A percentile compares a stretch with the other conserved stretches of the same genome.
Conservation (phyloP, 2,888 invertebrate species). For the Dasysyrphus tricinctus region DNA sequence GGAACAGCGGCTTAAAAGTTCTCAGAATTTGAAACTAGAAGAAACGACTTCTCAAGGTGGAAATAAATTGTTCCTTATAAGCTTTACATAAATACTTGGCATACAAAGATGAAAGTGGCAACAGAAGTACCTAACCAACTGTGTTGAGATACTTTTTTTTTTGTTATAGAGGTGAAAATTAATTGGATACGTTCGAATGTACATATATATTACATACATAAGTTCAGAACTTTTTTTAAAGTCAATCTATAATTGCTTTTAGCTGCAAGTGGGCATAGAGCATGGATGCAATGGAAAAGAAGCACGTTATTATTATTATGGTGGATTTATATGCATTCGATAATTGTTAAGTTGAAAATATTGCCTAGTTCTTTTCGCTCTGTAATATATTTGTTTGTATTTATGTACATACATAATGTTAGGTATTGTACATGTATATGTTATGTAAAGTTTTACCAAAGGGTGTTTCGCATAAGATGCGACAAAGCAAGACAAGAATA, state of each 20-base stretch:
- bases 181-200: not conserved
- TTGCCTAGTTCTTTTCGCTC: too few species aligned
- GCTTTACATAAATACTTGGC: slow-evolving; percentile 59
- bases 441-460: too few species aligned
- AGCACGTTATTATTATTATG: not conserved
- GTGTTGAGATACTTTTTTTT: not conserved
- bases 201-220: not conserved
- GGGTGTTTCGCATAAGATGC: too few species aligned
- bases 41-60: slow-evolving; percentile 47
- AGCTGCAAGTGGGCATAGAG: not conserved
- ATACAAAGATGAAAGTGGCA: slow-evolving; percentile 55
- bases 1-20: slow-evolving; percentile 28
- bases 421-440: too few species aligned
- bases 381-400: too few species aligned
- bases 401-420: too few species aligned
- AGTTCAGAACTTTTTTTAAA: not conserved
- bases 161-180: not conserved
- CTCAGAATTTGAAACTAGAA: slow-evolving; percentile 36
- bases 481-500: too few species aligned
- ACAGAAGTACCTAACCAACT: slow-evolving; percentile 27
- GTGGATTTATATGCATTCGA: not conserved
- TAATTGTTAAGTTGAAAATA: not conserved
- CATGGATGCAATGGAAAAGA: not conserved
- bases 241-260: not conserved
- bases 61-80: slow-evolving; percentile 69